Percentiles rank a stretch among this genome's conserved stretches.
These are phyloP conservation scores for Gari tellinella DNA, from an alignment of 2,888 invertebrate genomes.

Conservation along the genomic window DNA sequence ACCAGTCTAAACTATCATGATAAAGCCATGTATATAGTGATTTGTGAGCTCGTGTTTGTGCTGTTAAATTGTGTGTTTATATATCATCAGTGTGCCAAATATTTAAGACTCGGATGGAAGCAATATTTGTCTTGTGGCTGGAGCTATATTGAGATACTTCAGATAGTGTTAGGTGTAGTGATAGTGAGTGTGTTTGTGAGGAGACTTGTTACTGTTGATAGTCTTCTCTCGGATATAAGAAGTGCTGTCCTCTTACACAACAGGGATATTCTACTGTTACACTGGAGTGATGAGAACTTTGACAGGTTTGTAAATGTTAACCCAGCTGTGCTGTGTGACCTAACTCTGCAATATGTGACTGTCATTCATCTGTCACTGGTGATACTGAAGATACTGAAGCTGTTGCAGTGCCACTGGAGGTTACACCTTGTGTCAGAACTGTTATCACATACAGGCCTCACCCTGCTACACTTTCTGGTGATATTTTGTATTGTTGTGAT, in stretches of 20 bases:
- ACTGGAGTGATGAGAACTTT: conserved; percentile 22
- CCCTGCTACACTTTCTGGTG: too few species aligned
- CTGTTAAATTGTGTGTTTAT: conserved; percentile 58
- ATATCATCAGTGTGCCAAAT: conserved; percentile 58
- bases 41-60: conserved; percentile 64
- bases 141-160: conserved; percentile 65
- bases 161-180: conserved; percentile 58
- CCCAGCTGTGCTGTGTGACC: conserved; percentile 62
- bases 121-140: conserved; percentile 65
- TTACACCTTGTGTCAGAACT: too few species aligned
- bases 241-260: too few species aligned
- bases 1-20: conserved; percentile 64
- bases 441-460: too few species aligned
- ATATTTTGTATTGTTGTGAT: too few species aligned
- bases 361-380: conserved; percentile 61
- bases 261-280: too few species aligned
- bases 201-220: conserved; percentile 50
- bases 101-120: conserved; percentile 32
- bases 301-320: conserved; percentile 65
- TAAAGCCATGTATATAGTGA: conserved; percentile 52
- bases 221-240: conserved; percentile 46
- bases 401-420: conserved; percentile 49
- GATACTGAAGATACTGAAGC: conserved; percentile 65
- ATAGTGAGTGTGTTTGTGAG: conserved; percentile 66
- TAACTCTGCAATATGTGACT: conserved; percentile 60